These are phyloP conservation scores for Lucilia cuprina DNA, from an alignment of 1,140 invertebrate genomes.

Conservation along the genomic window DNA sequence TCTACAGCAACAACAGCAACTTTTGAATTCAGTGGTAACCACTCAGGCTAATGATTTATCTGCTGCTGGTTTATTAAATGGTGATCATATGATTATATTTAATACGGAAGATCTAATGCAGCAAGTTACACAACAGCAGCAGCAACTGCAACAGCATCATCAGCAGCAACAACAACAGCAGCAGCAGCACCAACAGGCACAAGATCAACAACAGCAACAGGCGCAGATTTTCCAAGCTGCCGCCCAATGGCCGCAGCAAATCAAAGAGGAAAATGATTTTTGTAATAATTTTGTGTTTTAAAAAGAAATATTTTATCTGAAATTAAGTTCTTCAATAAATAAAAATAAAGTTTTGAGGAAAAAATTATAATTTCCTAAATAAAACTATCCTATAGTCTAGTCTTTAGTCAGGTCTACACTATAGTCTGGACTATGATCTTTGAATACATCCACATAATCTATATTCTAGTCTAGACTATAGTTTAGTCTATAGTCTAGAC, in stretches of 20 bases:
- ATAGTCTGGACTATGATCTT: no score
- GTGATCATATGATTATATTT: slow-evolving; percentile 38
- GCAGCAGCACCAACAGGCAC: slow-evolving; percentile 17
- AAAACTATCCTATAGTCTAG: no score
- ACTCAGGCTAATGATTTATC: slow-evolving; percentile 31
- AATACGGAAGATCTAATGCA: slow-evolving; percentile 31
- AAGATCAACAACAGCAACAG: slow-evolving; percentile 14
- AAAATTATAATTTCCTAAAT: no score
- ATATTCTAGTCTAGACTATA: no score
- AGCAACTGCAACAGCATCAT: slow-evolving; percentile 23
- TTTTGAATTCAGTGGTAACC: not conserved
- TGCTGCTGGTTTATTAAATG: slow-evolving; percentile 13
- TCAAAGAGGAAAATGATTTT: slow-evolving; percentile 25
- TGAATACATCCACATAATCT: no score
- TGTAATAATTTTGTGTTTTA: slow-evolving; percentile 15
- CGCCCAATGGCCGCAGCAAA: slow-evolving; percentile 2
- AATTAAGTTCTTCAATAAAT: no score
- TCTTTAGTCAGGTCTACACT: no score
- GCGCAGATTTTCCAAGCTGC: not conserved
- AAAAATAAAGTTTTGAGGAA: no score
- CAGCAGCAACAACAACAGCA: slow-evolving; percentile 30
- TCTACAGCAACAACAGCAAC: slow-evolving; percentile 11
- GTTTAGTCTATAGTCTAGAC: no score
- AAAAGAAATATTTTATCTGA: not conserved
- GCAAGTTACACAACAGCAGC: slow-evolving; percentile 7